phyloP scores from a whole-genome alignment of 2,888 invertebrate species.

The Pristionchus mayeri region DNA sequence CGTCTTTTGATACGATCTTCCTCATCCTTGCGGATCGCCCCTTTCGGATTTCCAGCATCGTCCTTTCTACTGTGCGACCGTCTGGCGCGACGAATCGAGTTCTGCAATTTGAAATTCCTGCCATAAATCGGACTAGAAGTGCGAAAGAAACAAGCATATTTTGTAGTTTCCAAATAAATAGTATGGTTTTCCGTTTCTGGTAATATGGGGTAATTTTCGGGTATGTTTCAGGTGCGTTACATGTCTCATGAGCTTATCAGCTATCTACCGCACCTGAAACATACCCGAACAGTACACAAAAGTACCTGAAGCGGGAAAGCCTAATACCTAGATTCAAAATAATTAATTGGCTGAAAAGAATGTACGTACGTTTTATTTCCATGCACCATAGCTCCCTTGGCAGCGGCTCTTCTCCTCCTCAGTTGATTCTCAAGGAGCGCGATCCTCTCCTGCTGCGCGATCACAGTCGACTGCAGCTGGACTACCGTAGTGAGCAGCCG shows the following conservation, averaged over 20 bases:
- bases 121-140: too few relatives aligned
- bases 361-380: not conserved
- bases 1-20: not conserved
- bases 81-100: not conserved
- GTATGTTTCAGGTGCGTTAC: too few relatives aligned
- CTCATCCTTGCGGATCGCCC: not conserved
- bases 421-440: conserved; percentile 43
- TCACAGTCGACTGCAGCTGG: conserved; percentile 43
- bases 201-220: too few relatives aligned
- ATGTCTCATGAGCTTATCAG: too few relatives aligned
- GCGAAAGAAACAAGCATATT: too few relatives aligned
- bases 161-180: too few relatives aligned
- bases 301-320: too few relatives aligned
- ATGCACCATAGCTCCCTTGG: not conserved
- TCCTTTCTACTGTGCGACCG: not conserved
- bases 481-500: conserved; percentile 33
- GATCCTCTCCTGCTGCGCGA: conserved; percentile 37
- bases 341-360: not conserved
- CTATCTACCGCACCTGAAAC: too few relatives aligned
- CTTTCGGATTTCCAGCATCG: not conserved
- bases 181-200: too few relatives aligned
- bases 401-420: not conserved
- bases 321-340: too few relatives aligned
- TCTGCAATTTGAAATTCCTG: too few relatives aligned
- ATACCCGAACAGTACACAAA: too few relatives aligned